Evolutionary conservation across 2,113 vertebrate genomes (phyloP).

Genomic region (Pteronura brasiliensis): DNA sequence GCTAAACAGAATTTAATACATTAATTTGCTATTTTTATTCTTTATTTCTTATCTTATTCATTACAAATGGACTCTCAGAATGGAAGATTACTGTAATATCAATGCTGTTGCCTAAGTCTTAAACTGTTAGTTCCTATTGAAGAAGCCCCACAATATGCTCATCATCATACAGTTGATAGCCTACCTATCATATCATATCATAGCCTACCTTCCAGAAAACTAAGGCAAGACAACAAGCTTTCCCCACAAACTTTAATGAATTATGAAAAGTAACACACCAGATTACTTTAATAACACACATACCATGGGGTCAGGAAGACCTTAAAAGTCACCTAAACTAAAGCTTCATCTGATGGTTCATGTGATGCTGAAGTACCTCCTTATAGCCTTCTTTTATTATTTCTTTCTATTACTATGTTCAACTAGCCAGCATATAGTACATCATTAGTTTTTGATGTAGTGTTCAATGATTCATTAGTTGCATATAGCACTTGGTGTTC

Average conservation of each 20-base stretch:
- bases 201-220: neutral
- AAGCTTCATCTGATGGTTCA: neutral
- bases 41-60: neutral
- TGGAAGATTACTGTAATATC: neutral
- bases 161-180: neutral
- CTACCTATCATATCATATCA: neutral
- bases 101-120: neutral
- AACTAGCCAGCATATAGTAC: no score
- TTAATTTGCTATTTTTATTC: constrained; percentile 19
- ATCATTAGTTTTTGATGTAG: no score
- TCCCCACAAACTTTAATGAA: neutral
- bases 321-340: neutral
- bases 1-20: constrained; percentile 31
- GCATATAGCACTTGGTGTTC: no score
- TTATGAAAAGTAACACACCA: constrained; percentile 26
- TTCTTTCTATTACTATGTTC: no score
- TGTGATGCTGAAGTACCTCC: neutral
- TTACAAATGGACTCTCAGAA: constrained; percentile 22
- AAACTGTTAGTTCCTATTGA: neutral
- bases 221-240: neutral
- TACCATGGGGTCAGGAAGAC: neutral
- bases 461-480: no score
- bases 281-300: neutral
- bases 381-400: neutral
- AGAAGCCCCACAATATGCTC: neutral